Base-by-base conservation (phyloP, 1,140 invertebrate species). In the Atta cephalotes region DNA sequence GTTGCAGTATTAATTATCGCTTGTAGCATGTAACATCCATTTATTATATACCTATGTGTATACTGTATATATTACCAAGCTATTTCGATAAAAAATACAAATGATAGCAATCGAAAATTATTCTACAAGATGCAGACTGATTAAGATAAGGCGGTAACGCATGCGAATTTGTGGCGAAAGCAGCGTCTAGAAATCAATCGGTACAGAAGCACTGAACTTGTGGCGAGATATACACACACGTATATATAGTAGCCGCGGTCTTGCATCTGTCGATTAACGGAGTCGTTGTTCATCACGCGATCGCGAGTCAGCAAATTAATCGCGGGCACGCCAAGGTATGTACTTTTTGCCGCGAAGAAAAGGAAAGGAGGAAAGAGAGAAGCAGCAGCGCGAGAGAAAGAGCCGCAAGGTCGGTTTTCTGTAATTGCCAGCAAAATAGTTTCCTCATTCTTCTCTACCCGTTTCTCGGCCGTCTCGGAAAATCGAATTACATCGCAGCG, bases 221-320 rank as follows among this genome's bases (percentile, higher is more conserved):
- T 9, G 7, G 28, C 3, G 28, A 28, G 28, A 39, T 7, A 62
- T 1, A 45, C 0, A 39, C 0, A 39, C n/a, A 68, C 39, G 6
- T 21, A 70, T n/a, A 7, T 21, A 12, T 1, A 28, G 16, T 49
- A 51, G 49, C 14, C 49, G 39, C 49, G 25, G 18, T 66, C 39
- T 51, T 60, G n/a, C 65, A 45, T 66, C 77, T 68, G 60, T 77
- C 58, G 35, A 65, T 63, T 62, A 49, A 53, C n/a, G 2, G 35
- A 81, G 51, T 71, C 74, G 28, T 45, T 65, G 45, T 80, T 68
- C 84, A 62, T 80, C 76, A 86, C 77, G 65, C 84, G 76, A 86
- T 86, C 53, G 74, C 76, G 62, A 86, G 51, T 68, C 84, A 80
- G 53, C 65, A 86, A 86, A 86, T 81, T 86, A 86, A 81, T 81